Base-by-base conservation (phyloP, 1,140 invertebrate species). In the Proctacanthus coquilletti region DNA sequence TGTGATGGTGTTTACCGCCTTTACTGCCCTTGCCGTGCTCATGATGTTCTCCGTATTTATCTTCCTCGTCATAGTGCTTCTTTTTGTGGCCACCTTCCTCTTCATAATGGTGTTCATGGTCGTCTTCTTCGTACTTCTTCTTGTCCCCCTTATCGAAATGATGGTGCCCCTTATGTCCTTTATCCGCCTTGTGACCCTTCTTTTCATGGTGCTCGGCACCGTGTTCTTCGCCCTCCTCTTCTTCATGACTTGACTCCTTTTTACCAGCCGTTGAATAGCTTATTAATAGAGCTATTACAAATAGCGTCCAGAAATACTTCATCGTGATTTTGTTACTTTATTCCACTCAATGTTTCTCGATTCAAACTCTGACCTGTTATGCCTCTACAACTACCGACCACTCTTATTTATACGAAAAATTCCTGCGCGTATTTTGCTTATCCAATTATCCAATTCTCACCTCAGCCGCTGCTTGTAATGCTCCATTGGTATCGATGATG, bases 1-100 rank as follows among this genome's bases (percentile, higher is more conserved):
- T 75, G 45, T 75, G 70, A 15, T 75, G 75, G 48, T 74, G 73
- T 43, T 80, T 74, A 13, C 71, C 75, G 3, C 70, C 75, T 50
- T 80, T 75, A 46, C 77, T 72, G 20, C 64, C 68, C 33, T 71
- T 66, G 3, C 68, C 68, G 9, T 58, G 53, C 36, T 75, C 72
- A 41, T 74, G 65, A 40, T 76, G 72, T 18, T 65, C 62, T 0
- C 71, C 71, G 44, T 75, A 65, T 42, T 76, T 69, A 1, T 67
- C 64, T 4, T 63, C 60, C 40, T 73, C 71, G 19, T 72, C 70
- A 29, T 71, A 72, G 32, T 76, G 67, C 1, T 71, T 64, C 40
- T 78, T 74, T 45, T 78, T 70, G 41, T 76, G 60, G 9, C 68
- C 70, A 3, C 66, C 69, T 43, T 73, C 63, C 45, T 74, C 70